Evolutionary conservation across 2,797 vertebrate species (phyloP), one percentile per base, ranked within the genome.

Genomic region (Botia almorhae): DNA sequence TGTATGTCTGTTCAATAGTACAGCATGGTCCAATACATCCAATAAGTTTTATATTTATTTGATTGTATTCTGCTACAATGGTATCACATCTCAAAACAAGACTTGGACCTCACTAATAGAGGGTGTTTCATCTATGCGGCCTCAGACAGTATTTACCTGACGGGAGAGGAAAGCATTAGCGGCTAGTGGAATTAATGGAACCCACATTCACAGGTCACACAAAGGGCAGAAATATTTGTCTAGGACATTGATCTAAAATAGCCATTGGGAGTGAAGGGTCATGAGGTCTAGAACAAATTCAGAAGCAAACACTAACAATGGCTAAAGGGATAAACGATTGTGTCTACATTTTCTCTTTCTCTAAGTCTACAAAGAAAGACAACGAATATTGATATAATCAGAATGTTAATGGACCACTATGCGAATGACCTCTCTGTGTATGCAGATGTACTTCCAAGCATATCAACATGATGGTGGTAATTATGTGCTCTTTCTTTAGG

Each of bases 201-300:
- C 80, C 70, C 64, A 51, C 4, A 77, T 4, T 36, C 21, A 71
- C 56, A 81, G 88, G 87, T 88, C 86, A 88, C 56, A 19, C 61
- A 78, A 84, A 88, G 89, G 90, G 89, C 85, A 86, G 82, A 79
- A 83, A 87, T 88, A 89, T 91, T 90, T 90, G 86, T 91, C 88
- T 91, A 84, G 83, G 77, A 80, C 89, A 92, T 91, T 91, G 91
- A 93, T 92, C 87, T 86, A 76, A 88, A 82, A 55, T 83, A 86
- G 78, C 82, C 55, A 19, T 46, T 33, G 82, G 87, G 84, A 88
- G 85, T 81, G 80, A 83, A 68, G 86, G 91, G 90, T 92, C 90
- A 89, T 13, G 21, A 75, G 85, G 85, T 87, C 71, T 71, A 12
- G 19, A 72, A 74, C 53, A 85, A 84, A 91, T 92, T 90, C 85